These are phyloP conservation scores for Notolepis coatsorum DNA, from an alignment of 2,797 vertebrate species.

Conservation along the genomic window DNA sequence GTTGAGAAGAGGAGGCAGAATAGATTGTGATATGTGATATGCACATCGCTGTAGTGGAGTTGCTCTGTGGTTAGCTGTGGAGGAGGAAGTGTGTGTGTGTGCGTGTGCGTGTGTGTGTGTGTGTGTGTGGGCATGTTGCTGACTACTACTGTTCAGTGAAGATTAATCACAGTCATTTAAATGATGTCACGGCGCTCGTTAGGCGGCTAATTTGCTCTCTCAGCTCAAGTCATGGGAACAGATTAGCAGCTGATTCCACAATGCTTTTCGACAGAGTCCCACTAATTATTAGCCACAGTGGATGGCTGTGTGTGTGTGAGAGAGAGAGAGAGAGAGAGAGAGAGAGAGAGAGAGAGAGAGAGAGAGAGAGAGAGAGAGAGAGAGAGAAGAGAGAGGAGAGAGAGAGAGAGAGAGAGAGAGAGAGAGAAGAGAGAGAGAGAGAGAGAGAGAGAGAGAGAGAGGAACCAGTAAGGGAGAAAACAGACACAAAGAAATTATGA, in stretches of 20 bases:
- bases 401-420: background rate
- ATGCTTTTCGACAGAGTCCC: constrained; percentile 17
- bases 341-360: background rate
- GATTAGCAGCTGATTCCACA: constrained; percentile 56
- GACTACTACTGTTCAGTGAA: constrained; percentile 16
- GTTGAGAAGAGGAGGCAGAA: too few relatives aligned
- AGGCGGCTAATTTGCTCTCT: constrained; percentile 56
- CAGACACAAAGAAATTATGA: background rate
- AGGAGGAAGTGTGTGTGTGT: background rate
- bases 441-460: background rate
- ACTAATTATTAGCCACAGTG: constrained; percentile 44
- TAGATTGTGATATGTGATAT: too few relatives aligned
- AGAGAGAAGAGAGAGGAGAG: background rate
- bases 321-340: background rate
- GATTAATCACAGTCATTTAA: constrained; percentile 54
- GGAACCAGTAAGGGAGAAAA: background rate
- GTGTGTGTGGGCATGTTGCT: background rate
- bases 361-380: background rate
- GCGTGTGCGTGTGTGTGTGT: background rate
- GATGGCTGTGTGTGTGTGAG: constrained; percentile 6
- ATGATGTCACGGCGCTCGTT: constrained; percentile 55
- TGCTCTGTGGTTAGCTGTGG: too few relatives aligned
- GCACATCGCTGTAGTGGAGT: too few relatives aligned
- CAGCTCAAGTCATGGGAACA: constrained; percentile 52
- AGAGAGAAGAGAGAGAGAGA: background rate